Evolutionary conservation across 2,888 invertebrate genomes (phyloP).

Genomic region (Caenorhabditis doughertyi): DNA sequence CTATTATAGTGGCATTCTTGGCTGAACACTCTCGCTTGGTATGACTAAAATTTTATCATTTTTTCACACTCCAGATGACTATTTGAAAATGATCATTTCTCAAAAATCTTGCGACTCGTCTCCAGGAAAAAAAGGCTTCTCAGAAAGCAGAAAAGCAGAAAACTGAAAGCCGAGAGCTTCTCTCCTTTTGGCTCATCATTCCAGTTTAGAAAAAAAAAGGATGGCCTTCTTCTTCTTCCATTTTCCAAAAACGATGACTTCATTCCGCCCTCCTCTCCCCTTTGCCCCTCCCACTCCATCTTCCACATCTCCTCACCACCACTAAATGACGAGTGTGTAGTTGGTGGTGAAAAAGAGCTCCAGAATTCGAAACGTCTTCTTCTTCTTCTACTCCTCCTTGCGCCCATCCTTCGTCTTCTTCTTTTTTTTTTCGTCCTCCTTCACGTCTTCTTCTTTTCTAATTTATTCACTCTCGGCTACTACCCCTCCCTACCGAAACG

Average conservation of each 20-base stretch:
- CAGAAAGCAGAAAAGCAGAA: not conserved
- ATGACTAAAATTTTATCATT: too few species aligned
- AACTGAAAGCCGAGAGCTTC: slow-evolving; percentile 21
- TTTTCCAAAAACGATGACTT: slow-evolving; percentile 43
- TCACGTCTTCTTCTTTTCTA: slow-evolving; percentile 43
- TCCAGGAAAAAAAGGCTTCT: not conserved
- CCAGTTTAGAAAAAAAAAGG: slow-evolving; percentile 5
- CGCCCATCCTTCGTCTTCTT: slow-evolving; percentile 10
- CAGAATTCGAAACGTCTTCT: slow-evolving; percentile 53
- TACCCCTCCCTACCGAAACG: too few species aligned
- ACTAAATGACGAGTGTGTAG: slow-evolving; percentile 58
- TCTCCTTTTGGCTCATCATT: slow-evolving; percentile 15
- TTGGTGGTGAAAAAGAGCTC: slow-evolving; percentile 61
- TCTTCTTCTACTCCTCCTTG: slow-evolving; percentile 18
- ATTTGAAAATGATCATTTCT: too few species aligned
- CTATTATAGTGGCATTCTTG: too few species aligned
- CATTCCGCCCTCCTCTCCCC: slow-evolving; percentile 10
- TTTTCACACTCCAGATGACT: too few species aligned
- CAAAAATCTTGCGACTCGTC: too few species aligned
- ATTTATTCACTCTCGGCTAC: slow-evolving; percentile 58
- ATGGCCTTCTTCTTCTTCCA: slow-evolving; percentile 19
- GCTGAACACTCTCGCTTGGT: too few species aligned
- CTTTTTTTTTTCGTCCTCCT: not conserved
- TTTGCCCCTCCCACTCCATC: too few species aligned
- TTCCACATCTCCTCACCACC: slow-evolving; percentile 6